Evolutionary conservation across 2,888 invertebrate genomes (phyloP).

Genomic region (Watsonalla binaria): DNA sequence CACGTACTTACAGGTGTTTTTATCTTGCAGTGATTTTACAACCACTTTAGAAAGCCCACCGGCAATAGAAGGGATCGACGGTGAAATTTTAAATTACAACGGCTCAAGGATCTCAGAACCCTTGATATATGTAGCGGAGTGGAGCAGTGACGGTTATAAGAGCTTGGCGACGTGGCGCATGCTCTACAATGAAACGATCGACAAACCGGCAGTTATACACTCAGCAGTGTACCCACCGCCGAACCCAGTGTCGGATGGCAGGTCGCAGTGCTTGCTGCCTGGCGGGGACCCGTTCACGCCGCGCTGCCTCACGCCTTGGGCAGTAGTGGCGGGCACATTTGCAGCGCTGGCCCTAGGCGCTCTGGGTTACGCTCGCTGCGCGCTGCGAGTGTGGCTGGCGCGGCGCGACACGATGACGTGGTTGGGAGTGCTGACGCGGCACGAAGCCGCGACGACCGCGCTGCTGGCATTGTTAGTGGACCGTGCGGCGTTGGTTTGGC

Average conservation of each 20-base stretch:
- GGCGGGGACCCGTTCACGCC: neutral
- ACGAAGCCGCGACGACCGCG: constrained; percentile 1
- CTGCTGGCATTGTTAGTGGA: constrained; percentile 19
- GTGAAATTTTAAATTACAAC: neutral
- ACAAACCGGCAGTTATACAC: neutral
- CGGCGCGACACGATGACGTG: constrained; percentile 3
- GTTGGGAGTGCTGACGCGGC: constrained; percentile 24
- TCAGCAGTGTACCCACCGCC: constrained; percentile 31
- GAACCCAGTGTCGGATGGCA: constrained; percentile 59
- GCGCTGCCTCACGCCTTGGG: neutral
- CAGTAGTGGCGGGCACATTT: neutral
- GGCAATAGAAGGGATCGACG: neutral
- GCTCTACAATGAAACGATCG: constrained; percentile 67
- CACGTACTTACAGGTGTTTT: neutral
- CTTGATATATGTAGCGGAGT: neutral
- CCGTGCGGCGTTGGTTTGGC: constrained; percentile 28
- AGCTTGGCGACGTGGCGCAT: constrained; percentile 72
- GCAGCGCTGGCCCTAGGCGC: constrained; percentile 3
- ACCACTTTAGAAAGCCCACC: neutral
- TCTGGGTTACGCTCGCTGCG: neutral
- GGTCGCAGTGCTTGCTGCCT: neutral
- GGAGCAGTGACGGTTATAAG: constrained; percentile 60
- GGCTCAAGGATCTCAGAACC: neutral
- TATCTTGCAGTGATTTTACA: neutral
- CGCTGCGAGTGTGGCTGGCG: constrained; percentile 5